These are phyloP conservation scores for Octomys mimax DNA, from an alignment of 2,797 vertebrate species.

Conservation along the genomic window DNA sequence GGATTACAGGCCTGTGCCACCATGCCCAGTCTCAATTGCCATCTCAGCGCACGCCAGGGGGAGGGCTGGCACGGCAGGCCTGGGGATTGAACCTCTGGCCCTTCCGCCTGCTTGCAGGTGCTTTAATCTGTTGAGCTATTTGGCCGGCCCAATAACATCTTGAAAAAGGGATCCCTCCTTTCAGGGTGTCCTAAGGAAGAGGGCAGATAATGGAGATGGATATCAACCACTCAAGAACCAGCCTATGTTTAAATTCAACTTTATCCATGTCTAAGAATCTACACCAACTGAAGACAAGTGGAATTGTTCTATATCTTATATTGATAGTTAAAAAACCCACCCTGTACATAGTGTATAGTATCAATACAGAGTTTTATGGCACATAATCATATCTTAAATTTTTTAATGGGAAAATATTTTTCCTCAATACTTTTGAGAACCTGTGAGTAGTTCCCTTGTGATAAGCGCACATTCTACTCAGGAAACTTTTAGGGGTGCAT, in stretches of 20 bases:
- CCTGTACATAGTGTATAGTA: not conserved
- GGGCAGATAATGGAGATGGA: not conserved
- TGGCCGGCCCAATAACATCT: too few species aligned
- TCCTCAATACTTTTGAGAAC: not conserved
- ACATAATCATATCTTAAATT: not conserved
- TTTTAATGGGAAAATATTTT: conserved; percentile 19
- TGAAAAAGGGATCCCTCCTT: not conserved
- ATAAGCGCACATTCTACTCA: not conserved
- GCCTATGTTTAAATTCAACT: not conserved
- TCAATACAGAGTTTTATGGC: conserved; percentile 1
- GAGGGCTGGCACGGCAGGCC: too few species aligned
- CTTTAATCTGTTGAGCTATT: too few species aligned
- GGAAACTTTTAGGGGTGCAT: not conserved
- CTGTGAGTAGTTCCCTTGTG: not conserved
- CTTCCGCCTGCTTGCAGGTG: too few species aligned
- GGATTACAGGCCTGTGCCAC: too few species aligned
- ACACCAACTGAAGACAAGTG: not conserved
- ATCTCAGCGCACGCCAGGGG: too few species aligned
- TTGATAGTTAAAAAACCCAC: not conserved
- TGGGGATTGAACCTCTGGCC: too few species aligned
- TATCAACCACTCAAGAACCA: not conserved
- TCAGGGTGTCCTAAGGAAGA: not conserved
- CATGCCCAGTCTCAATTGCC: too few species aligned
- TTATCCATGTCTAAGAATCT: not conserved
- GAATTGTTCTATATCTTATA: not conserved